These are phyloP conservation scores for Siphamia tubifer DNA, from an alignment of 2,113 vertebrate species.

Conservation along the genomic window DNA sequence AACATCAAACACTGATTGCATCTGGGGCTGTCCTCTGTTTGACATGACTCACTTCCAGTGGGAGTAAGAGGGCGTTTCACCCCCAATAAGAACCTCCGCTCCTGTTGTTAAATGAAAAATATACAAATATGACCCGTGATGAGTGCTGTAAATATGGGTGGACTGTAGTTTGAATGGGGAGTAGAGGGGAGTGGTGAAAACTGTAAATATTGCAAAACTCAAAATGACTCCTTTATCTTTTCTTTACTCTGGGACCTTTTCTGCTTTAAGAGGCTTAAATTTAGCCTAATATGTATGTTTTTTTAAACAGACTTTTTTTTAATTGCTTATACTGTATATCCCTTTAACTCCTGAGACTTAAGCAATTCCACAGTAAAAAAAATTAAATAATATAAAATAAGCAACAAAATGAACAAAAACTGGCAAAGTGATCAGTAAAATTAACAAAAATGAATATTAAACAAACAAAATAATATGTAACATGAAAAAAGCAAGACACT, in stretches of 20 bases:
- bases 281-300: too few relatives aligned
- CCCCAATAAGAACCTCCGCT: not conserved
- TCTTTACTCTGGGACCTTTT: not conserved
- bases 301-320: too few relatives aligned
- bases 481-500: too few relatives aligned
- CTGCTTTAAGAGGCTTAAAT: too few relatives aligned
- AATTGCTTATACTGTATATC: too few relatives aligned
- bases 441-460: too few relatives aligned
- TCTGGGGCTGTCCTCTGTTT: constrained; percentile 58
- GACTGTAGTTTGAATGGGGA: not conserved
- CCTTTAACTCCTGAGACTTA: too few relatives aligned
- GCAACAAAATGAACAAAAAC: too few relatives aligned
- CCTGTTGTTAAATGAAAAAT: constrained; percentile 1
- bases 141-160: constrained; percentile 1
- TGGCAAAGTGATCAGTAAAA: too few relatives aligned
- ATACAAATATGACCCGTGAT: not conserved
- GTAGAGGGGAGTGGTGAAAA: constrained; percentile 3
- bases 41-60: constrained; percentile 58
- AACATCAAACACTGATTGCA: constrained; percentile 6
- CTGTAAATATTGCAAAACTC: constrained; percentile 24
- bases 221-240: not conserved
- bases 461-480: too few relatives aligned
- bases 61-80: constrained; percentile 17
- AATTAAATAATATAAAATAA: too few relatives aligned
- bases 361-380: too few relatives aligned